phyloP scores from a whole-genome alignment of 2,888 invertebrate species.

The Diabrotica balteata region DNA sequence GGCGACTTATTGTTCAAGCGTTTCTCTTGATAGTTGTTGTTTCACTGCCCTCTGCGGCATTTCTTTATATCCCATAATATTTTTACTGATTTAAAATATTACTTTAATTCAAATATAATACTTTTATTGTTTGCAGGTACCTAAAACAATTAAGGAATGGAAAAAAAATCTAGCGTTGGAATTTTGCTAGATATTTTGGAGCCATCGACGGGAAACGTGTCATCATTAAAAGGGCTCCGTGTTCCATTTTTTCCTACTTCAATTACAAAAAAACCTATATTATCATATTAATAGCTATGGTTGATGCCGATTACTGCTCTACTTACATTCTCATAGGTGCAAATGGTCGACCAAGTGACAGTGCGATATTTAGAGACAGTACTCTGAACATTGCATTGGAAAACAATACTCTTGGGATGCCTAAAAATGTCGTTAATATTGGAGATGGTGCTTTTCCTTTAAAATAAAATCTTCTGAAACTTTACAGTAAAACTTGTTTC shows the following conservation, averaged over 20 bases:
- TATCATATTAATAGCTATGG: conserved; percentile 51
- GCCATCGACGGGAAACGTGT: conserved; percentile 53
- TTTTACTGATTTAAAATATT: too few relatives aligned
- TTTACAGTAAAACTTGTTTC: background rate
- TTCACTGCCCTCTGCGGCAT: background rate
- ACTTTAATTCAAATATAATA: too few relatives aligned
- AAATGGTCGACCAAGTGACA: conserved; percentile 22
- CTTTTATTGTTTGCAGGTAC: conserved; percentile 2
- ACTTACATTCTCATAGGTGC: conserved; percentile 16
- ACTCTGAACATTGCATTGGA: conserved; percentile 17
- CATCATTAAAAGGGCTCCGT: conserved; percentile 44
- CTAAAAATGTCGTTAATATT: too few relatives aligned
- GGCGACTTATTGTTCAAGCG: background rate
- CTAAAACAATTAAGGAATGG: conserved; percentile 11
- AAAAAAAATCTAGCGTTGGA: conserved; percentile 17
- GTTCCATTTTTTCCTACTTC: conserved; percentile 43
- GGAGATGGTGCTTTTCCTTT: too few relatives aligned
- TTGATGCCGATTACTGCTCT: conserved; percentile 10
- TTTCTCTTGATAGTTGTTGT: background rate
- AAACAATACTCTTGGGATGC: conserved; percentile 4
- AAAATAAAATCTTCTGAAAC: too few relatives aligned
- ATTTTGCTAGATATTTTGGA: conserved; percentile 48
- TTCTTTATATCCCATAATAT: background rate
- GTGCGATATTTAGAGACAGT: conserved; percentile 24
- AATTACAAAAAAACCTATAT: conserved; percentile 51